Conservation (phyloP, 92 coral and sea anemone species). For the Palythoa caribaeorum region DNA sequence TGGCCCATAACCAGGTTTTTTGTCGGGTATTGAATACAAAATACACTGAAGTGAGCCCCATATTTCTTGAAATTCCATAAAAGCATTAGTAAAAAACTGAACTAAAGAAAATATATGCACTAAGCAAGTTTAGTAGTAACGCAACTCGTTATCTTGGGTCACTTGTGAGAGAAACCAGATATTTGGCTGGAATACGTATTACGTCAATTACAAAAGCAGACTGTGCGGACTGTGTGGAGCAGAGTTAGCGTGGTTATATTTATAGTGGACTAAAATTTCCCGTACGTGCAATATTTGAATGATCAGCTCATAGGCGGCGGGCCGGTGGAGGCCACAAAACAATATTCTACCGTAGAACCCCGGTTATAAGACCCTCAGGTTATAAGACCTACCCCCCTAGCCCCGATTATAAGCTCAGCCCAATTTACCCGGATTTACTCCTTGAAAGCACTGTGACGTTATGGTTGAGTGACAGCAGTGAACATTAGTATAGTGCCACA, state of each 20-base stretch:
- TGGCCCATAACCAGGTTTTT: not conserved
- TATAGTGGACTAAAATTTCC: not conserved
- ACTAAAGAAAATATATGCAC: not conserved
- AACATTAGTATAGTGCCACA: not conserved
- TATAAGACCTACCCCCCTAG: not conserved
- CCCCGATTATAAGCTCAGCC: not conserved
- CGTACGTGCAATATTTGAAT: not conserved
- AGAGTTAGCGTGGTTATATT: no score
- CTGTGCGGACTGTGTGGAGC: not conserved
- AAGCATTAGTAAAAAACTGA: not conserved
- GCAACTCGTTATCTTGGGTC: not conserved
- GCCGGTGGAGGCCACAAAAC: constrained; percentile 17
- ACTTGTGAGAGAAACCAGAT: not conserved
- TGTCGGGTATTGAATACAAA: not conserved
- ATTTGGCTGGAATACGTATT: not conserved
- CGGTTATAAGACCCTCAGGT: constrained; percentile 20
- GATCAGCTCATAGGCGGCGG: constrained; percentile 23
- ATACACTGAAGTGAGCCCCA: constrained; percentile 1
- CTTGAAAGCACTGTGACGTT: not conserved
- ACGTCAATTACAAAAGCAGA: not conserved
- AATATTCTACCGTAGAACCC: constrained; percentile 8
- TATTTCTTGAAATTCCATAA: not conserved
- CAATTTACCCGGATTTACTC: not conserved
- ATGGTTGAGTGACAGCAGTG: not conserved
- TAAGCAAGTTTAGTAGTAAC: not conserved